Percentiles rank a stretch among this genome's conserved stretches.
Evolutionary conservation across 2,888 invertebrate species (phyloP).

Genomic region (Sinotaia quadrata): DNA sequence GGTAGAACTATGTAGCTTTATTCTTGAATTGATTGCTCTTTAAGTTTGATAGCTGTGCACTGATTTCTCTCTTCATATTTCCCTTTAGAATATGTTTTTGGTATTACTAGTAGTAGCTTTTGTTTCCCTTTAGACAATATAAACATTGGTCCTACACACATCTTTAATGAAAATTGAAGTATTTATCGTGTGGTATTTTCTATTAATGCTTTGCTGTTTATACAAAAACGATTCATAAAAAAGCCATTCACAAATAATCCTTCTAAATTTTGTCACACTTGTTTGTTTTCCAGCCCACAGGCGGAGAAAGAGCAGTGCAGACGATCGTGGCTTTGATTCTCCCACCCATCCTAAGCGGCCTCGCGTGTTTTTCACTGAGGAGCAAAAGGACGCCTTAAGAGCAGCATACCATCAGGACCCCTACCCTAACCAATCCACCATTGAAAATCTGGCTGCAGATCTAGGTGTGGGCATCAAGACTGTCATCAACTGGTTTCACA

Average conservation of each 20-base stretch:
- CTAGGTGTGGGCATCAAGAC: conserved; percentile 93
- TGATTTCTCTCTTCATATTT: too few species aligned
- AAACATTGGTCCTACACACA: too few species aligned
- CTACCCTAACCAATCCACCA: conserved; percentile 96
- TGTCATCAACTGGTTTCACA: conserved; percentile 99
- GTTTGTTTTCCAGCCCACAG: conserved; percentile 77
- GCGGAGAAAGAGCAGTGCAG: conserved; percentile 77
- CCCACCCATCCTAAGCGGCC: conserved; percentile 75
- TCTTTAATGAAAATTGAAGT: too few species aligned
- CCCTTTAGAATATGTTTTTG: too few species aligned
- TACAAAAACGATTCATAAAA: neutral
- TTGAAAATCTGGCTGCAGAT: conserved; percentile 94
- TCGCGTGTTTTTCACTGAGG: conserved; percentile 96
- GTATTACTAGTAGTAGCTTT: too few species aligned
- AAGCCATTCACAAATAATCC: neutral
- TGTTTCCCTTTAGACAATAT: too few species aligned
- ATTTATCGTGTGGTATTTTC: too few species aligned
- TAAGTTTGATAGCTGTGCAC: too few species aligned
- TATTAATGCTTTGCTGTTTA: neutral
- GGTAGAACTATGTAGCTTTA: too few species aligned
- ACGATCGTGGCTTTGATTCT: conserved; percentile 63
- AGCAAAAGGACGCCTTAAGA: conserved; percentile 96
- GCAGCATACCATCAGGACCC: conserved; percentile 96
- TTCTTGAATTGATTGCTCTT: too few species aligned
- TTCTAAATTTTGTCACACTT: conserved; percentile 1